phyloP scores from a whole-genome alignment of 2,888 invertebrate species.

The Hypomecis atomaria region DNA sequence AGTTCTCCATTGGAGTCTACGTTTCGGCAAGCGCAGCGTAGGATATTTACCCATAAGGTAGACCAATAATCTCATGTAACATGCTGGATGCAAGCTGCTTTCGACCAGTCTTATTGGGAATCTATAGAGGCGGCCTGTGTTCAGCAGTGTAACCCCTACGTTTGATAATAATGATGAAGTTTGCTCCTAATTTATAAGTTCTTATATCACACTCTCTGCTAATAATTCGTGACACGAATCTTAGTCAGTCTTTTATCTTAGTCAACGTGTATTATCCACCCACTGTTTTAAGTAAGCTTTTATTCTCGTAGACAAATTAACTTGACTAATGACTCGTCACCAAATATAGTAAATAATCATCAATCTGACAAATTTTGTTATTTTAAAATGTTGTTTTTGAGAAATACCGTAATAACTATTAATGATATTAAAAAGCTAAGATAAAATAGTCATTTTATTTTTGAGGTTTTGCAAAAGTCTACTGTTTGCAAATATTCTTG shows the following conservation, averaged over 20 bases:
- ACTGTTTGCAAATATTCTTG: too few relatives aligned
- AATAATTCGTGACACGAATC: slow-evolving; percentile 5
- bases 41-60: too few relatives aligned
- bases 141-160: too few relatives aligned
- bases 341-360: slow-evolving; percentile 15
- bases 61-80: too few relatives aligned
- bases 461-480: background rate
- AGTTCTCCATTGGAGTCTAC: too few relatives aligned
- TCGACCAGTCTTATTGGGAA: too few relatives aligned
- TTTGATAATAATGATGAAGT: too few relatives aligned
- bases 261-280: slow-evolving; percentile 16
- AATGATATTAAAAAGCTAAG: background rate
- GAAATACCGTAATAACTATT: slow-evolving; percentile 14
- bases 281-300: slow-evolving; percentile 2
- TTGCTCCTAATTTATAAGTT: too few relatives aligned
- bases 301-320: slow-evolving; percentile 8
- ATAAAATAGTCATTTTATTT: background rate
- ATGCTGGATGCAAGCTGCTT: too few relatives aligned
- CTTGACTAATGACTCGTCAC: slow-evolving; percentile 13
- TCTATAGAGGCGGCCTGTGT: too few relatives aligned
- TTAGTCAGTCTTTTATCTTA: slow-evolving; percentile 6
- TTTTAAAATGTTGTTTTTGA: slow-evolving; percentile 1
- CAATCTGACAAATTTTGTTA: slow-evolving; percentile 4
- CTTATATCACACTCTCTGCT: background rate
- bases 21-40: too few relatives aligned